Base-by-base conservation (phyloP, 1,140 invertebrate genomes). In the Brachionus plicatilis region DNA sequence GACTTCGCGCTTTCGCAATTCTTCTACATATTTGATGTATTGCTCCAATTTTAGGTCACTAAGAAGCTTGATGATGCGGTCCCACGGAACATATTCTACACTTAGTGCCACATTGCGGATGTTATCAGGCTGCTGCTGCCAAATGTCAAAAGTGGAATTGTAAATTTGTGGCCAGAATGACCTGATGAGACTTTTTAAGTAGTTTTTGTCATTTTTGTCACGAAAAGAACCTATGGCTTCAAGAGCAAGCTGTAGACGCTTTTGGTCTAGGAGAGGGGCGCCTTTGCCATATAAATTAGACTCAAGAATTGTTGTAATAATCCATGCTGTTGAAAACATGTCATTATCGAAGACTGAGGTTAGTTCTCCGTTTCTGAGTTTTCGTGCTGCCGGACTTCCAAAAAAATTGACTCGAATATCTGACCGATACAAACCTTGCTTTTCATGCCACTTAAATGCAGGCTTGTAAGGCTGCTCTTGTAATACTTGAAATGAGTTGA, bases 141-240 rank as follows among this genome's bases (percentile, higher is more conserved):
- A 88, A 37, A 68, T 68, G 1, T 75, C 53, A 0, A 72, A 72
- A 2, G 87, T 86, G 6, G 83, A 47, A 80, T 88, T 88, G 75
- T 85, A 87, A n/a, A 70, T 37, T 84, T 88, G 88, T 0, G 86
- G 86, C 88, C 88, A 88, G 84, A 88, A 88, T 14, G 86, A 86
- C 85, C 86, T 86, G 5, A 86, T 66, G 8, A 88, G 87, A 47
- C 85, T 87, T 14, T 84, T 75, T 41, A 85, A 86, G 0, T 66
- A 70, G 1, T 53, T 27, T 78, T 88, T 88, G 68, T 84, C 85
- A 85, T 88, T 84, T 79, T 88, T 88, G 70, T 85, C 85, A 78
- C 88, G 27, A 76, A 37, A 75, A 56, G 72, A 53, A 6, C 66
- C 79, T 27, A 88, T 86, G 0, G 87, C 86, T 60, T 79, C 76